phyloP scores from a whole-genome alignment of 2,888 invertebrate genomes.

The Dynastes grantii region DNA sequence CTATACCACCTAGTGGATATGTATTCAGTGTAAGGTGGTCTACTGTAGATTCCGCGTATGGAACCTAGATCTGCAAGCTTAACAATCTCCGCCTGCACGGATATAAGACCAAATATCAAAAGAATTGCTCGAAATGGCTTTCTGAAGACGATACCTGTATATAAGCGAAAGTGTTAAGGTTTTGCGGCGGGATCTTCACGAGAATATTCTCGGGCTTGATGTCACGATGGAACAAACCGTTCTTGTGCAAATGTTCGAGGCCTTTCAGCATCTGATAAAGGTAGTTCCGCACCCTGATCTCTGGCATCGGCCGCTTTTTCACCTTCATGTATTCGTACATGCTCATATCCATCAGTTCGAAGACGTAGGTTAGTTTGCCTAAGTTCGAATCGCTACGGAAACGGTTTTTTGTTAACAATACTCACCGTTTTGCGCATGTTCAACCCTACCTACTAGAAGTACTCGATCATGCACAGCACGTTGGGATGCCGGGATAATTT shows the following conservation, averaged over 20 bases:
- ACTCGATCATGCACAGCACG: slow-evolving; percentile 76
- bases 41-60: slow-evolving; percentile 74
- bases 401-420: slow-evolving; percentile 38
- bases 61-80: slow-evolving; percentile 79
- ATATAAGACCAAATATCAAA: background rate
- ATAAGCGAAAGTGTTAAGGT: background rate
- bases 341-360: slow-evolving; percentile 82
- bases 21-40: slow-evolving; percentile 79
- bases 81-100: slow-evolving; percentile 69
- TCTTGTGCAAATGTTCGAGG: slow-evolving; percentile 76
- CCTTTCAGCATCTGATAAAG: slow-evolving; percentile 77
- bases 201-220: slow-evolving; percentile 83
- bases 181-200: slow-evolving; percentile 70
- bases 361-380: slow-evolving; percentile 76
- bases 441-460: slow-evolving; percentile 74
- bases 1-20: slow-evolving; percentile 82
- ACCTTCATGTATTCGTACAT: slow-evolving; percentile 77
- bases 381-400: slow-evolving; percentile 73
- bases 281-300: slow-evolving; percentile 73
- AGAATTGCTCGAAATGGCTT: background rate
- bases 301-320: slow-evolving; percentile 71
- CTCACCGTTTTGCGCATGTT: slow-evolving; percentile 45
- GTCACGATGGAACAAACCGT: slow-evolving; percentile 79
- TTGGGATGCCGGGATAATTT: slow-evolving; percentile 76
- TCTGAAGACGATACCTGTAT: background rate